Percentiles rank a stretch among this genome's conserved stretches.
phyloP scores from a whole-genome alignment of 2,113 vertebrate species.

The Alosa alosa region DNA sequence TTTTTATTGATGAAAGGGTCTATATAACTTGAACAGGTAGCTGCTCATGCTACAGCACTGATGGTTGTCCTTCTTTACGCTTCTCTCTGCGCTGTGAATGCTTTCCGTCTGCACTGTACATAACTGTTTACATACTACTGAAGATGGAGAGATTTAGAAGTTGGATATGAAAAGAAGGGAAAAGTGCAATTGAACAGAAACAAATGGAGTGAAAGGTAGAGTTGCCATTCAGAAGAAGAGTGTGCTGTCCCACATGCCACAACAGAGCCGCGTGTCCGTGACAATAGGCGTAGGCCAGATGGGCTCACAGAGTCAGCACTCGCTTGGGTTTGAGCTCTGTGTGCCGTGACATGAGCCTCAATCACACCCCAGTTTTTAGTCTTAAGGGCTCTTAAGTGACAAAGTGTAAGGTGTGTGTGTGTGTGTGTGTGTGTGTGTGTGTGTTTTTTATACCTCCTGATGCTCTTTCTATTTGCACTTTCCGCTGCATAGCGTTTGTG shows the following conservation, averaged over 20 bases:
- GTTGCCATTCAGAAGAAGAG: neutral
- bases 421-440: constrained; percentile 32
- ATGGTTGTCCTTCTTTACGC: too few species aligned
- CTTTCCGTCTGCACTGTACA: neutral
- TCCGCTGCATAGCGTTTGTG: neutral
- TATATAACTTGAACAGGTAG: too few species aligned
- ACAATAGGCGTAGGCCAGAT: neutral
- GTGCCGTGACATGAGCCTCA: neutral
- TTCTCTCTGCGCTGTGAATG: too few species aligned
- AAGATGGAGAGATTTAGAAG: neutral
- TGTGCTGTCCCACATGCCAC: neutral
- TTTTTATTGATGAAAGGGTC: too few species aligned
- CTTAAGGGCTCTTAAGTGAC: neutral
- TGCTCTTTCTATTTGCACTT: neutral
- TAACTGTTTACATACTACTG: neutral
- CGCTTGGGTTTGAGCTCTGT: neutral
- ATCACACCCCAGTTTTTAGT: neutral
- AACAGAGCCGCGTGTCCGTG: neutral
- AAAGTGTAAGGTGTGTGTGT: neutral
- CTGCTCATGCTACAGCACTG: too few species aligned
- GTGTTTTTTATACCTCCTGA: neutral
- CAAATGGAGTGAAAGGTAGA: neutral
- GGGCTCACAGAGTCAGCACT: neutral
- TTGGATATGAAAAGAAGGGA: neutral
- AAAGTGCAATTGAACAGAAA: neutral